Base-by-base conservation (phyloP, 2,888 invertebrate species). In the Drosophila fungiperda region DNA sequence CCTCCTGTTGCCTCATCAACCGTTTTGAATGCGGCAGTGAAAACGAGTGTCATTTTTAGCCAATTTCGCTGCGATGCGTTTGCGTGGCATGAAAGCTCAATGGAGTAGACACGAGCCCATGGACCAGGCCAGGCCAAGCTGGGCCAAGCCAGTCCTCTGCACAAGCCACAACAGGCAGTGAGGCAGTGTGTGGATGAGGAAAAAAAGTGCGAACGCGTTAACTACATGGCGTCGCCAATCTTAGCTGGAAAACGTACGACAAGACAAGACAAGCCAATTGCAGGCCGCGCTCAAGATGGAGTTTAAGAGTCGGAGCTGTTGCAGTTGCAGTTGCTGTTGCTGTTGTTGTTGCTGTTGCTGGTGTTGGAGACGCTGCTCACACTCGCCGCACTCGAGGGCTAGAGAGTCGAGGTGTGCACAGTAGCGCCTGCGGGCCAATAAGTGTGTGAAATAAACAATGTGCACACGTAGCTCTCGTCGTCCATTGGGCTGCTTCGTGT, bases 401-500 rank as follows among this genome's bases (percentile, higher is more conserved):
- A 58, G 55, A 52, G 68, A 48, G 78, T 23, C 53, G 73, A 50
- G 77, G 72, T 60, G 82, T 68, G 69, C 67, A 87, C 89, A 87
- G 86, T 86, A 87, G 86, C 84, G 84, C 89, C 89, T 86, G 86
- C 89, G 89, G 86, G 85, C 89, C 83, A 87, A 87, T 86, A 89
- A 89, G 86, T 86, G 85, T 89, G 88, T 87, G 86, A 89, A 89
- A 89, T 89, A 89, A 87, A 87, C 86, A 89, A 87, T 87, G 89
- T 89, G 83, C 80, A 87, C 86, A 87, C 83, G 85, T 83, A 79
- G 77, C 80, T 68, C 68, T 68, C 68, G 69, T 73, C 68, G 52
- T 68, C 70, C 80, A 80, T 68, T 80, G 68, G 73, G 62, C 48
- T 78, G 53, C 68, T 80, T 77, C 83, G 82, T 87, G 87, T 86